A percentile compares a stretch with the other conserved stretches of the same genome.
These are phyloP conservation scores for Ageneiosus marmoratus DNA, from an alignment of 2,113 vertebrate species.

Conservation along the genomic window DNA sequence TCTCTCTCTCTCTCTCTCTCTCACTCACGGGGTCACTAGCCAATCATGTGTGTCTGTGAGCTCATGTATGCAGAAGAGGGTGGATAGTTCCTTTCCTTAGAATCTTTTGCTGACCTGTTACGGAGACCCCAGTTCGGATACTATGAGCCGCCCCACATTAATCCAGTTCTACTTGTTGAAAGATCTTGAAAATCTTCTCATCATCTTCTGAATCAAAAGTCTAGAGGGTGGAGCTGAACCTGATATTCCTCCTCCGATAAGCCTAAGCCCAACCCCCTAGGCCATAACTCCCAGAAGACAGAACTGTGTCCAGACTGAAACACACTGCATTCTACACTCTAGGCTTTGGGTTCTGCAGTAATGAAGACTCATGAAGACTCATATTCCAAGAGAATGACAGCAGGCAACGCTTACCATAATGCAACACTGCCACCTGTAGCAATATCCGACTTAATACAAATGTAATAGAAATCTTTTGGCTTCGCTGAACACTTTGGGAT, in stretches of 20 bases:
- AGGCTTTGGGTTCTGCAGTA: not conserved
- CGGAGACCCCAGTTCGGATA: too few species aligned
- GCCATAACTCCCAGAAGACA: not conserved
- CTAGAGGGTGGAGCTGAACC: not conserved
- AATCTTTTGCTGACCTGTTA: not conserved
- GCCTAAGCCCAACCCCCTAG: not conserved
- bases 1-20: too few species aligned
- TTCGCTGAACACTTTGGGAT: not conserved
- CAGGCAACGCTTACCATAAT: not conserved
- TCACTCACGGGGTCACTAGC: not conserved
- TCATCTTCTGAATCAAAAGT: not conserved
- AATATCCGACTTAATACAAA: not conserved
- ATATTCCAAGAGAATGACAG: not conserved
- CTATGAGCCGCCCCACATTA: too few species aligned
- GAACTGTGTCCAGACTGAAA: not conserved
- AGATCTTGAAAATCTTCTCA: too few species aligned
- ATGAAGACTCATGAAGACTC: not conserved
- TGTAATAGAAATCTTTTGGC: not conserved
- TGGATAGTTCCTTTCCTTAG: not conserved
- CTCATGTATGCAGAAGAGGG: not conserved
- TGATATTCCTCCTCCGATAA: not conserved
- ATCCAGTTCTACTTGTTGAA: not conserved
- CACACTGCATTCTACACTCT: not conserved
- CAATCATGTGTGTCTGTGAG: not conserved
- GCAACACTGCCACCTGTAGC: not conserved